Evolutionary conservation across 2,888 invertebrate species (phyloP), one percentile per base, ranked within the genome.

Genomic region (Apodemia zela): DNA sequence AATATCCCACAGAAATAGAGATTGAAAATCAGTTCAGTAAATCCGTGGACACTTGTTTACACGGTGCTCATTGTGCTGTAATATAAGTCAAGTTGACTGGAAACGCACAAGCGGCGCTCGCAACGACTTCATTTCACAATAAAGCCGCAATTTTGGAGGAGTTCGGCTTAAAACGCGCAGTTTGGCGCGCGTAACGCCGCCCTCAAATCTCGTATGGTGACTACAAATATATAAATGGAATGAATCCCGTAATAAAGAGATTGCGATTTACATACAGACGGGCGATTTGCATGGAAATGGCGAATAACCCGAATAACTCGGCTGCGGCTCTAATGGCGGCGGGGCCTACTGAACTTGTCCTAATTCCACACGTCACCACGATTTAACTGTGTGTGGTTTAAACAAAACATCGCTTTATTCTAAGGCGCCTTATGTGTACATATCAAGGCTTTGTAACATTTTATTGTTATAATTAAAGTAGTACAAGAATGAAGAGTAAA

Each of bases 171-270:
- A 54, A 54, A 54, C 54, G 54, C 54, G 54, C 54, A 54, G 54
- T 54, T 54, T 21, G 11, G 54, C 25, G 15, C 21, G 25, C 54
- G 7, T 54, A 54, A 54, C 54, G 54, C 54, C 54, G 21, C 54
- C 25, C 54, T 25, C 21, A 25, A 54, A 54, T 54, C 54, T 54
- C 54, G 54, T 54, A 54, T 54, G 21, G 54, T 21, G 54, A 54
- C 54, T 54, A 54, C 54, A 54, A 54, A 54, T 54, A 54, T 54
- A 54, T 54, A 54, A 54, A 54, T 54, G 54, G 54, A 54, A 54
- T 25, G 54, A 54, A 25, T 54, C 15, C 25, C 25, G 13, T 51
- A 51, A 51, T 51, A 51, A 51, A 51, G 51, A 51, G 51, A 51
- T 51, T 21, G 51, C 51, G 11, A 51, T 51, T 51, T 51, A 51